Percentiles rank a stretch among this genome's conserved stretches.
Evolutionary conservation across 1,140 invertebrate species (phyloP).

Genomic region (Aleiodes sp.): DNA sequence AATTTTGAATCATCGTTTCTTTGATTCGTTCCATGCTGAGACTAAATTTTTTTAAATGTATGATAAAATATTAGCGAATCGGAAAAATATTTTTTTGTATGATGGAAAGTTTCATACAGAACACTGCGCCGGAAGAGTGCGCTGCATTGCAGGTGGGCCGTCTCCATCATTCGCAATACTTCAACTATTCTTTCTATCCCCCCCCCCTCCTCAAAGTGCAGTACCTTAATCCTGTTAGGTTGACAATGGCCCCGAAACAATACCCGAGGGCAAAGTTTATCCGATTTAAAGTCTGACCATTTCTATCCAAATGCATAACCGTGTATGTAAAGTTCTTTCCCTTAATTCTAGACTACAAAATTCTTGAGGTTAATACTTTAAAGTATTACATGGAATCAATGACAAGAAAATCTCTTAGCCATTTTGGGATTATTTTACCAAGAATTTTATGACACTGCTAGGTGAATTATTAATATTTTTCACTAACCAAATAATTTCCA

Average conservation of each 20-base stretch:
- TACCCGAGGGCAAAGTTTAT: not conserved
- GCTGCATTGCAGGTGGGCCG: not conserved
- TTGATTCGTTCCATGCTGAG: too few species aligned
- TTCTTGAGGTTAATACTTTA: not conserved
- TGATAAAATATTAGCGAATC: not conserved
- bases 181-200: not conserved
- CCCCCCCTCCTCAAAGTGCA: not conserved
- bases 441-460: too few species aligned
- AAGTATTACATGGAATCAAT: not conserved
- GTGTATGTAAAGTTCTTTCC: too few species aligned
- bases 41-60: too few species aligned
- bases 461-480: too few species aligned
- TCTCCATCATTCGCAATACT: not conserved
- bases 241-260: constrained; percentile 12
- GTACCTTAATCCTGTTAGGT: not conserved
- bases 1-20: not conserved
- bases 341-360: too few species aligned
- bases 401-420: too few species aligned
- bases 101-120: not conserved
- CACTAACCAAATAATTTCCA: too few species aligned
- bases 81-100: not conserved
- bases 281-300: constrained; percentile 4
- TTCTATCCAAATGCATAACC: too few species aligned
- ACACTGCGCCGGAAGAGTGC: not conserved
- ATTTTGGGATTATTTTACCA: too few species aligned